A percentile compares a stretch with the other conserved stretches of the same genome.
Evolutionary conservation across 2,797 vertebrate species (phyloP).

Genomic region (Hemitrygon akajei): DNA sequence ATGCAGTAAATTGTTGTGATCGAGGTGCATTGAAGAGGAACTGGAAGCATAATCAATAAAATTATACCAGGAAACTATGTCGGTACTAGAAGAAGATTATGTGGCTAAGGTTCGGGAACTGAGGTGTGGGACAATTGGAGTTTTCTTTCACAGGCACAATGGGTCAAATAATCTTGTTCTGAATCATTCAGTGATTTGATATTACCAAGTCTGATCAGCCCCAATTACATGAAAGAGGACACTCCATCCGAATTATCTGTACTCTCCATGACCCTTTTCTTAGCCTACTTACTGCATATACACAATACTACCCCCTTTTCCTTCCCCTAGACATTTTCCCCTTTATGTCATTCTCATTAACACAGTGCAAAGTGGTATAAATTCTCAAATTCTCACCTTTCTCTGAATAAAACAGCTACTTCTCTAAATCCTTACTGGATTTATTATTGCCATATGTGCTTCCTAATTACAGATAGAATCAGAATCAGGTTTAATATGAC

Average conservation of each 20-base stretch:
- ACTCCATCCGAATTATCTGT: not conserved
- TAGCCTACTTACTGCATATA: not conserved
- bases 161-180: not conserved
- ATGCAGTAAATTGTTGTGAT: not conserved
- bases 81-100: not conserved
- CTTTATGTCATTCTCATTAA: not conserved
- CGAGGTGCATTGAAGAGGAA: not conserved
- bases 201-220: not conserved
- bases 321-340: not conserved
- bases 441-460: too few relatives aligned
- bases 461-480: not conserved
- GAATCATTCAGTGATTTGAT: not conserved
- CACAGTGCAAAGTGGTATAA: not conserved
- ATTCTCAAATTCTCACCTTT: not conserved
- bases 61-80: not conserved
- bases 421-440: not conserved
- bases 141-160: not conserved
- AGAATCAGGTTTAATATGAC: too few relatives aligned
- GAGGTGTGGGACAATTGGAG: not conserved
- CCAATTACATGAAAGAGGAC: not conserved
- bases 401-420: not conserved
- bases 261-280: too few relatives aligned
- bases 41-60: not conserved
- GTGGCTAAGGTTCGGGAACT: not conserved
- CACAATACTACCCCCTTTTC: not conserved